Percentiles rank a stretch among this genome's conserved stretches.
These are phyloP conservation scores for Eilema sororculum DNA, from an alignment of 2,888 invertebrate species.

Conservation along the genomic window DNA sequence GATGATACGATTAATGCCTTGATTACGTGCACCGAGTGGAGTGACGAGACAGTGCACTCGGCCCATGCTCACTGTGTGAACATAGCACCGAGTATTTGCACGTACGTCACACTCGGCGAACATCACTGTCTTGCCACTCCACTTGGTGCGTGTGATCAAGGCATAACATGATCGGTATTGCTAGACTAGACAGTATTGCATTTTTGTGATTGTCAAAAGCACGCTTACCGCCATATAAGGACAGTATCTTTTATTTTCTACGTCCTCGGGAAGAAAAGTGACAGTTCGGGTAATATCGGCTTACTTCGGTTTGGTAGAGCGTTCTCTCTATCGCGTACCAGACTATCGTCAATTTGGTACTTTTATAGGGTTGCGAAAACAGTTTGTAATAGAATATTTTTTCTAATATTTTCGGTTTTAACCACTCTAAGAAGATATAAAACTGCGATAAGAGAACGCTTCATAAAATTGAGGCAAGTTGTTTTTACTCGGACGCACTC, in stretches of 20 bases:
- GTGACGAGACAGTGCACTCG: no score
- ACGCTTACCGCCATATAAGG: neutral
- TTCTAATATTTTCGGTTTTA: neutral
- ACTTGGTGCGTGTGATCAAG: no score
- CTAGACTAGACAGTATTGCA: neutral
- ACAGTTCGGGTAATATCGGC: neutral
- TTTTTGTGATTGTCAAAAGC: neutral
- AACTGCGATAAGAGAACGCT: neutral
- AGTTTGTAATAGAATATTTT: neutral
- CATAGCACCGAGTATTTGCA: no score
- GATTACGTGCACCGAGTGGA: no score
- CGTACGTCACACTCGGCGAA: no score
- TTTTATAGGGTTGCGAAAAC: neutral
- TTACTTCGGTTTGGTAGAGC: neutral
- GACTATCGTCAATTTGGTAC: neutral
- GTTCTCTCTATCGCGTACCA: neutral
- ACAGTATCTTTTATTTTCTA: neutral
- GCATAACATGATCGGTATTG: no score
- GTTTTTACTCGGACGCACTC: neutral
- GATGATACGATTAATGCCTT: constrained; percentile 13
- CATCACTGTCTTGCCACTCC: no score
- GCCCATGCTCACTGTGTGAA: no score
- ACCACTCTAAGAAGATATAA: neutral
- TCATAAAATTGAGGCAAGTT: neutral
- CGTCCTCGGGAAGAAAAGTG: neutral